Base-by-base conservation (phyloP, 92 coral and sea anemone species). In the Pocillopora meandrina region DNA sequence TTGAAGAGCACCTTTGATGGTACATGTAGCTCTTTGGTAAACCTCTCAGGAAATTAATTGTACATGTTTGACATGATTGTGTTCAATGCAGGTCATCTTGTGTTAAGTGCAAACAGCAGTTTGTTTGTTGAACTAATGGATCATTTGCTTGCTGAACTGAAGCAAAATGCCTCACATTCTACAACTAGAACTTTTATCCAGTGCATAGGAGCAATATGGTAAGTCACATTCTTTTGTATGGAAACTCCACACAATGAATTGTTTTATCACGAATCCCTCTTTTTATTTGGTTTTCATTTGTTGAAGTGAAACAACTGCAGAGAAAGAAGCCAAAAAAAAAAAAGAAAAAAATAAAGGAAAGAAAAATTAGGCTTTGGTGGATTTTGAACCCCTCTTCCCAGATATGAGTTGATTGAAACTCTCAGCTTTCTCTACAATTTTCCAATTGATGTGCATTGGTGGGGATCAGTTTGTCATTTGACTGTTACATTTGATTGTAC, bases 191-290 rank as follows among this genome's bases (percentile, higher is more conserved):
- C 98, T 0, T 96, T 94, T 77, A 96, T 96, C 17, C 98, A 96
- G 82, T 96, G 98, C 65, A 90, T 96, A 74, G 98, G 98, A 56
- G 98, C 98, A 12, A 90, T 96, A 56, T 96, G 98, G 98, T 96
- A 62, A 75, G 58, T 31, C 16, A 6, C 56, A 17, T 49, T 36
- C 61, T 10, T 18, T 60, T 9, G 1, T 42, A 34, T 0, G 57
- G 13, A 31, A 26, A 74, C 0, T n/a, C 36, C 49, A 26, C 3
- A 26, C 31, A 1, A 23, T 0, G 12, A 1, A 59, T 36, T 42
- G 1, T 59, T 11, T 78, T 20, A 56, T 15, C 19, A 17, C 2
- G 9, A 20, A 47, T 49, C 36, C 58, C 17, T 23, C 34, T 13
- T 86, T 26, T 75, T 55, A 10, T 64, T 16, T 64, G 60, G 20